phyloP scores from a whole-genome alignment of 2,888 invertebrate species.

The Mongoloraphidia duomilia region DNA sequence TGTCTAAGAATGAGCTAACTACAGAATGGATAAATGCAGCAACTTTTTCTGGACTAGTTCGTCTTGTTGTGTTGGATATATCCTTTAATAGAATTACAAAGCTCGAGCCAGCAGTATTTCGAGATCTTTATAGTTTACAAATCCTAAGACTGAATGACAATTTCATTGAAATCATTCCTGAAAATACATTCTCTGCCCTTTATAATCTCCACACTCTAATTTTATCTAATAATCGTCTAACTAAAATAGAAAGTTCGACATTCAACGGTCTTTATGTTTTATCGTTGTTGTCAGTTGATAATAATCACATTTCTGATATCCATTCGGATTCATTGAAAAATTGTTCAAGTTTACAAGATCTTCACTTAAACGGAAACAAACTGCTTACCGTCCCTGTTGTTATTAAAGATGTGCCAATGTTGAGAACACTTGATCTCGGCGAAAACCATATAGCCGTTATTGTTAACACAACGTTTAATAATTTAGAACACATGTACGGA shows the following conservation, averaged over 20 bases:
- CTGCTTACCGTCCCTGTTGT: slow-evolving; percentile 61
- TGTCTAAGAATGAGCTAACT: slow-evolving; percentile 65
- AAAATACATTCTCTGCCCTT: slow-evolving; percentile 62
- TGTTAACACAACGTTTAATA: slow-evolving; percentile 64
- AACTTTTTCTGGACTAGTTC: slow-evolving; percentile 61
- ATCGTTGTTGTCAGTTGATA: slow-evolving; percentile 63
- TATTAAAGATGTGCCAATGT: slow-evolving; percentile 54
- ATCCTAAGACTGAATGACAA: slow-evolving; percentile 69
- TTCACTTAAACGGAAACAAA: slow-evolving; percentile 71
- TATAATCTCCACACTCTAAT: slow-evolving; percentile 68
- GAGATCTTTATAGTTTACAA: slow-evolving; percentile 65
- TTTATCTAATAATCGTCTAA: slow-evolving; percentile 65
- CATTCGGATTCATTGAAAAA: slow-evolving; percentile 63
- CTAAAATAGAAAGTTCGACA: slow-evolving; percentile 58
- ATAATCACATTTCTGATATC: slow-evolving; percentile 61
- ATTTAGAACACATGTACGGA: slow-evolving; percentile 66
- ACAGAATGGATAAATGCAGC: slow-evolving; percentile 72
- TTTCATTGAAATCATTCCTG: slow-evolving; percentile 57
- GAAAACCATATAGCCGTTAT: slow-evolving; percentile 71
- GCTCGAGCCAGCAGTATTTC: slow-evolving; percentile 60
- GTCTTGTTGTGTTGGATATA: slow-evolving; percentile 62
- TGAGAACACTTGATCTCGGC: slow-evolving; percentile 70
- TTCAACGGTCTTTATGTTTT: slow-evolving; percentile 63
- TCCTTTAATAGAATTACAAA: slow-evolving; percentile 62
- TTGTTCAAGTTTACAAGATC: slow-evolving; percentile 63